phyloP scores from a whole-genome alignment of 2,888 invertebrate genomes.

The Andrena haemorrhoa region DNA sequence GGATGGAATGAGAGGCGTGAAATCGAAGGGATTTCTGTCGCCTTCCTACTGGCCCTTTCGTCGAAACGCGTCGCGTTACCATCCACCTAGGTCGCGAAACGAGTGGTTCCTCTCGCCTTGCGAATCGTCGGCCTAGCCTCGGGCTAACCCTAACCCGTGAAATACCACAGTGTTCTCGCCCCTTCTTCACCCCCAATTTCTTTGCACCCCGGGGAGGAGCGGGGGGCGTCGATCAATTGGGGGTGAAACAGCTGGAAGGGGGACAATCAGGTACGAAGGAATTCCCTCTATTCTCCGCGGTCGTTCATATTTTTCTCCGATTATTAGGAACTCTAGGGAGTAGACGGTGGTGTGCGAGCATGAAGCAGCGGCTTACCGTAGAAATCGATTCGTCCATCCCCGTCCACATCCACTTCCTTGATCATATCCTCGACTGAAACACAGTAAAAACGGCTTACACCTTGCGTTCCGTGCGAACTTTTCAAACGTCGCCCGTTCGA shows the following conservation, averaged over 20 bases:
- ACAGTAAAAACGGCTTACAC: constrained; percentile 47
- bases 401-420: constrained; percentile 97
- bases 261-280: constrained; percentile 9
- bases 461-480: background rate
- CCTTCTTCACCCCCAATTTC: background rate
- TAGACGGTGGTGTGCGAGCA: background rate
- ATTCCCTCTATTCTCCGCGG: background rate
- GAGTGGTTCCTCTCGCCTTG: constrained; percentile 1
- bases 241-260: background rate
- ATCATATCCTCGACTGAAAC: constrained; percentile 97
- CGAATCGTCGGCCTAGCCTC: constrained; percentile 6
- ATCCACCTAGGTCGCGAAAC: constrained; percentile 7
- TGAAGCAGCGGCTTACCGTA: constrained; percentile 88
- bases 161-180: background rate
- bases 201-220: too few relatives aligned
- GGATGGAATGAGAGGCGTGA: background rate
- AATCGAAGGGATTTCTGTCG: constrained; percentile 3
- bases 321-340: constrained; percentile 20
- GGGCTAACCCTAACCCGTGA: background rate
- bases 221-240: constrained; percentile 21
- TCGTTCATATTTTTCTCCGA: constrained; percentile 31
- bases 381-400: constrained; percentile 97
- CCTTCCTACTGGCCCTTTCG: background rate
- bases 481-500: background rate
- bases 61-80: constrained; percentile 2